Conservation (phyloP, 2,113 vertebrate genomes). For the Noturus placidus region DNA sequence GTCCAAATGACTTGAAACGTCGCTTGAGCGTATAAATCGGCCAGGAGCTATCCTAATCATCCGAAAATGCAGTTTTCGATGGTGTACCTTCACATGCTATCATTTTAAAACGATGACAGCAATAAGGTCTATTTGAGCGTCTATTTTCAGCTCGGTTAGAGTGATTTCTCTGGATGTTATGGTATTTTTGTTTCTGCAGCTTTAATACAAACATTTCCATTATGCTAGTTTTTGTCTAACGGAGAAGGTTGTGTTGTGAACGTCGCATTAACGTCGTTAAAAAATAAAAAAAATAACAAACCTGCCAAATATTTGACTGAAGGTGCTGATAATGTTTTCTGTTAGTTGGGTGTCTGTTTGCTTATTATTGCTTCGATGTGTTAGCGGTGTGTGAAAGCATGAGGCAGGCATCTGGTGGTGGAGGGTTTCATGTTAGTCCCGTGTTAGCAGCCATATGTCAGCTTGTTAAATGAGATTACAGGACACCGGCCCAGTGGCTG, state of each 20-base stretch:
- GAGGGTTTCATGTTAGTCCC: slow-evolving; percentile 49
- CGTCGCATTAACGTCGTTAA: background rate
- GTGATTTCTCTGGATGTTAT: background rate
- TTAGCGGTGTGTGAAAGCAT: slow-evolving; percentile 37
- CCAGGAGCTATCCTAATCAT: no score
- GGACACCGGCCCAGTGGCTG: slow-evolving; percentile 31
- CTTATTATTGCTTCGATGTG: slow-evolving; percentile 20
- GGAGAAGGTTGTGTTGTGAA: background rate
- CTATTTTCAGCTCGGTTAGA: background rate
- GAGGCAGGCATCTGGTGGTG: slow-evolving; percentile 36
- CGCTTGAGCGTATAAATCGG: background rate
- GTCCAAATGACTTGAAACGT: background rate
- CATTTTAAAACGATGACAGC: background rate
- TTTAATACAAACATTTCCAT: background rate
- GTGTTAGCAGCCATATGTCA: slow-evolving; percentile 56
- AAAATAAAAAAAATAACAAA: background rate
- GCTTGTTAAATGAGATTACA: slow-evolving; percentile 58
- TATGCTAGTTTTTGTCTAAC: background rate
- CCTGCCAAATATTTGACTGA: background rate
- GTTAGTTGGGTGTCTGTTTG: background rate
- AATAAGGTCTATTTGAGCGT: background rate
- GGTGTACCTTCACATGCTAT: background rate
- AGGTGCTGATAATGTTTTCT: slow-evolving; percentile 7
- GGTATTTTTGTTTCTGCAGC: background rate
- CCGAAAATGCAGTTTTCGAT: background rate